Evolutionary conservation across 2,113 vertebrate species (phyloP).

Genomic region (Salvator merianae): DNA sequence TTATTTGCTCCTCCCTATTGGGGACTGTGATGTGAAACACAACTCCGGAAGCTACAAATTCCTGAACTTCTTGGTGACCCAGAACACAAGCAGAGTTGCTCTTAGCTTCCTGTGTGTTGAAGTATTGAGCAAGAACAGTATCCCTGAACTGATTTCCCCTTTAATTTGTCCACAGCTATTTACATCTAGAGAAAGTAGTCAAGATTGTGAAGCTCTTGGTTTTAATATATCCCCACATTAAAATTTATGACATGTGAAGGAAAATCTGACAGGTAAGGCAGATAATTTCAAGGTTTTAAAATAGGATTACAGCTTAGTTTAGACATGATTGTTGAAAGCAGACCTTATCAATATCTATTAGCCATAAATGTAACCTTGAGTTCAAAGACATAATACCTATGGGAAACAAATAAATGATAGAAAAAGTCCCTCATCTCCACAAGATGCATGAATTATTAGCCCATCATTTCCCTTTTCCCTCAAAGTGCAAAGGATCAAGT

Average conservation of each 20-base stretch:
- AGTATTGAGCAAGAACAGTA: background rate
- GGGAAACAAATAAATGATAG: background rate
- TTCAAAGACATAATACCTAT: background rate
- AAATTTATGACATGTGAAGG: background rate
- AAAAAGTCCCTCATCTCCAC: background rate
- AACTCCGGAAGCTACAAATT: too few species aligned
- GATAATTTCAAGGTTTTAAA: background rate
- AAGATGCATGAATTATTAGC: background rate
- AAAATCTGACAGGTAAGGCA: background rate
- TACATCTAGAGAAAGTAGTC: background rate
- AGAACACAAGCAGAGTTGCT: too few species aligned
- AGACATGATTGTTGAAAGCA: background rate
- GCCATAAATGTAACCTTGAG: background rate
- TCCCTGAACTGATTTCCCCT: background rate
- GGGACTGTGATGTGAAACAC: too few species aligned
- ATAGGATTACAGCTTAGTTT: background rate
- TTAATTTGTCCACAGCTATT: background rate
- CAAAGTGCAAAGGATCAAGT: background rate
- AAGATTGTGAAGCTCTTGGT: background rate
- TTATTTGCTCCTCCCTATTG: too few species aligned
- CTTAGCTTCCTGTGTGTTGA: too few species aligned
- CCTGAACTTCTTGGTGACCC: too few species aligned
- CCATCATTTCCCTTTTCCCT: background rate
- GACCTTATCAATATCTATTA: background rate
- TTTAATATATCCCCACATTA: background rate